Evolutionary conservation across 2,888 invertebrate species (phyloP), one percentile per base, ranked within the genome.

Genomic region (Mycalesis mineus): DNA sequence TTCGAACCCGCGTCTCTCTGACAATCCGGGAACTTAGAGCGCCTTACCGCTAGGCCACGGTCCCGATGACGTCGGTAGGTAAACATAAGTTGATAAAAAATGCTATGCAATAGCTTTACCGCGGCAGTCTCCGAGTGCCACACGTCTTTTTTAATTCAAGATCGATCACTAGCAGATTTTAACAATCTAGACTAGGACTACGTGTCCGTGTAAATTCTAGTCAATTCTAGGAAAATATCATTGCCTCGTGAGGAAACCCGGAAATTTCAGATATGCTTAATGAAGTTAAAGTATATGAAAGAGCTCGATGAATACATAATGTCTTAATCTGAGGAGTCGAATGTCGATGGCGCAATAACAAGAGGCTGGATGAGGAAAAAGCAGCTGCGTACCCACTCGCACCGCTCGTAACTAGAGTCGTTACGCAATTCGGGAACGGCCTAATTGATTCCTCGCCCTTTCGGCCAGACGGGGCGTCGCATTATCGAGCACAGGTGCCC

Each of bases 361-460:
- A 78, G 84, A 86, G 84, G 82, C 82, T 80, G 75, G 81, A 85
- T 78, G 86, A 82, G 84, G 85, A 86, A 86, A 87, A 88, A 86
- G 77, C 88, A 88, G 84, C 85, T 88, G 88, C 68, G 81, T 80
- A 79, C 74, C 80, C 75, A 73, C 78, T 82, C 80, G 81, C 78
- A 78, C 77, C 75, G 86, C 81, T 85, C 86, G 88, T 88, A 87
- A 88, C 85, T 81, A 82, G 81, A 84, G 77, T 80, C 78, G 82
- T 88, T 88, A 85, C 85, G 81, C 83, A 87, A 84, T 86, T 88
- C 83, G 82, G 84, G 78, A 78, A 80, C 78, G 80, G 78, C 84
- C 88, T 89, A 88, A 89, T 89, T 89, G 88, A 89, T 88, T 89
- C 84, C 79, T 87, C 81, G 84, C 86, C 85, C 87, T 85, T 84